Conservation (phyloP, 2,888 invertebrate genomes). For the Nephrotoma guestfalica region DNA sequence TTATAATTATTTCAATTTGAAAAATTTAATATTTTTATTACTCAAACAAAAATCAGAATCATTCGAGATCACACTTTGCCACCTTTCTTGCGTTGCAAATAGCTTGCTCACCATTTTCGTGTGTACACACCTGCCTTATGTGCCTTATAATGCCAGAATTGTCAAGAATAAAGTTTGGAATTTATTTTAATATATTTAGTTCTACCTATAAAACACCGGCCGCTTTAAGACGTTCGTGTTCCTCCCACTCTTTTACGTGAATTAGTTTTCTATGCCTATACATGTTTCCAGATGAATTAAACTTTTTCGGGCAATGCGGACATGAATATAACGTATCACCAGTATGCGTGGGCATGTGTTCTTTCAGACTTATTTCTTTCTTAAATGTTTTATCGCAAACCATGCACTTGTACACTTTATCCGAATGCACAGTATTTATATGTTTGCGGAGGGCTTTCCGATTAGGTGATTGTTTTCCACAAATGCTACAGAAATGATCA, state of each 20-base stretch:
- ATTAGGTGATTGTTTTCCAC: slow-evolving; percentile 11
- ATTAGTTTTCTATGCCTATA: slow-evolving; percentile 12
- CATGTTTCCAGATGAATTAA: slow-evolving; percentile 13
- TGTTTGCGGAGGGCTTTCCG: slow-evolving; percentile 12
- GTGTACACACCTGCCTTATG: too few species aligned
- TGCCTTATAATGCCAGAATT: too few species aligned
- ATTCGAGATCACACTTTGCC: too few species aligned
- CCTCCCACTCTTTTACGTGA: slow-evolving; percentile 12
- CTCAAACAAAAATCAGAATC: too few species aligned
- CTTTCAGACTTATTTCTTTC: too few species aligned
- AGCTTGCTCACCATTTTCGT: too few species aligned
- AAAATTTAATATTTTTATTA: too few species aligned
- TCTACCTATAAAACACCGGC: neutral
- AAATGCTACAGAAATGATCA: slow-evolving; percentile 8
- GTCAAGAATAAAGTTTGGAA: too few species aligned
- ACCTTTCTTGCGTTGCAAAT: too few species aligned
- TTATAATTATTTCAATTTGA: too few species aligned
- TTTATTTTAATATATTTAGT: too few species aligned
- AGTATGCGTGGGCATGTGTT: slow-evolving; percentile 12
- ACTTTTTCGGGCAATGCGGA: slow-evolving; percentile 13
- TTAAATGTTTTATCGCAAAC: slow-evolving; percentile 11
- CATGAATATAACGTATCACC: slow-evolving; percentile 13
- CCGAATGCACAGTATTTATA: slow-evolving; percentile 9
- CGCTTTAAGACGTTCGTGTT: neutral
- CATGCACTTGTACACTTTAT: slow-evolving; percentile 8